phyloP scores from a whole-genome alignment of 2,888 invertebrate genomes.

The Machimus rusticus region DNA sequence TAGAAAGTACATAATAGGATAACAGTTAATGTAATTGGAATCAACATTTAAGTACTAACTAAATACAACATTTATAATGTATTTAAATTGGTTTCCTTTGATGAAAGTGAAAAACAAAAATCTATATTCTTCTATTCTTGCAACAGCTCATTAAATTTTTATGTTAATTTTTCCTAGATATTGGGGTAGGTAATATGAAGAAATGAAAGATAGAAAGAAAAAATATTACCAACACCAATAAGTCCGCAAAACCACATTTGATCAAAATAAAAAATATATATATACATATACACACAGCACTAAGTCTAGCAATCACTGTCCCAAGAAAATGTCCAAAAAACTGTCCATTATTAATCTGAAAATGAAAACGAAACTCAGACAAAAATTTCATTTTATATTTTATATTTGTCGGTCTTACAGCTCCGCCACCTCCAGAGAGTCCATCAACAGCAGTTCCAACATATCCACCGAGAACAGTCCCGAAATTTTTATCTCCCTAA shows the following conservation, averaged over 20 bases:
- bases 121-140: too few species aligned
- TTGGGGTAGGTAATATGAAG: not conserved
- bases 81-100: too few species aligned
- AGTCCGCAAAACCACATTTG: not conserved
- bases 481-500: constrained; percentile 61
- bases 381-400: not conserved
- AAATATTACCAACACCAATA: not conserved
- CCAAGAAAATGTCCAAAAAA: constrained; percentile 62
- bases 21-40: too few species aligned
- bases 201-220: not conserved
- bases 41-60: too few species aligned
- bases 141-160: too few species aligned
- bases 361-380: constrained; percentile 36
- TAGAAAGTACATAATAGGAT: too few species aligned
- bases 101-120: too few species aligned
- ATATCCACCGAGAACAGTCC: constrained; percentile 59
- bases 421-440: constrained; percentile 62
- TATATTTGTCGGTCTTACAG: constrained; percentile 52
- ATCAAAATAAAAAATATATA: not conserved
- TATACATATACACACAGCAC: constrained; percentile 60
- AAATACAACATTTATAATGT: too few species aligned
- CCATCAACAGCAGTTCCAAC: constrained; percentile 61
- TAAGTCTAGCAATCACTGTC: constrained; percentile 59
- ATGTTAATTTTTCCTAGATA: not conserved
- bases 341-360: constrained; percentile 60